A percentile compares a stretch with the other conserved stretches of the same genome.
phyloP scores from a whole-genome alignment of 2,113 vertebrate species.

The Ivindomyrus marchei region DNA sequence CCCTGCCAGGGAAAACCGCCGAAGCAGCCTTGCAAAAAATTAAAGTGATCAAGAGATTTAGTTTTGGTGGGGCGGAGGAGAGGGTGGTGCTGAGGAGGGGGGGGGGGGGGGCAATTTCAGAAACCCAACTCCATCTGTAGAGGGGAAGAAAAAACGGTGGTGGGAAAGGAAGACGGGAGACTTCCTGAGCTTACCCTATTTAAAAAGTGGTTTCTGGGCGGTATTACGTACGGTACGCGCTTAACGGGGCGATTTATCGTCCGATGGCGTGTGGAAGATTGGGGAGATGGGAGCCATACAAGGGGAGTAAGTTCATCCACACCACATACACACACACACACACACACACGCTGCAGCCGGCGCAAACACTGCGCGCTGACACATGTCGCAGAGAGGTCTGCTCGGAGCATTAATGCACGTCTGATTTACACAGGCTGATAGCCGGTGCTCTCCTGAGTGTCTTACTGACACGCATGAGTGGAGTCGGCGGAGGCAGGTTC shows the following conservation, averaged over 20 bases:
- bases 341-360: background rate
- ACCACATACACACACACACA: background rate
- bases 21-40: constrained; percentile 98
- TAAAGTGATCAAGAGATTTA: constrained; percentile 98
- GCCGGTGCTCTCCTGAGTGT: constrained; percentile 8
- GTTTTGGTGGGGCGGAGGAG: background rate
- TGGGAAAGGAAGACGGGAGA: constrained; percentile 18
- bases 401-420: background rate
- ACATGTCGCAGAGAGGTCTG: background rate
- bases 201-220: constrained; percentile 68
- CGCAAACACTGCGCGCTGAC: background rate
- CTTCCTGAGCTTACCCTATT: constrained; percentile 66
- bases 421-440: constrained; percentile 17
- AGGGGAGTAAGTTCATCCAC: background rate
- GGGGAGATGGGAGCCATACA: constrained; percentile 28
- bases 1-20: constrained; percentile 69
- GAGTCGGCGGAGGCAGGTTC: background rate
- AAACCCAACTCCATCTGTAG: background rate
- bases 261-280: constrained; percentile 22
- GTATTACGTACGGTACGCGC: constrained; percentile 34
- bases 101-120: background rate
- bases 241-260: constrained; percentile 19
- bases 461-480: constrained; percentile 16
- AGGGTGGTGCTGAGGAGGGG: background rate
- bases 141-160: background rate